Percentiles rank a stretch among this genome's conserved stretches.
These are phyloP conservation scores for Cyclina sinensis DNA, from an alignment of 1,140 invertebrate genomes.

Conservation along the genomic window DNA sequence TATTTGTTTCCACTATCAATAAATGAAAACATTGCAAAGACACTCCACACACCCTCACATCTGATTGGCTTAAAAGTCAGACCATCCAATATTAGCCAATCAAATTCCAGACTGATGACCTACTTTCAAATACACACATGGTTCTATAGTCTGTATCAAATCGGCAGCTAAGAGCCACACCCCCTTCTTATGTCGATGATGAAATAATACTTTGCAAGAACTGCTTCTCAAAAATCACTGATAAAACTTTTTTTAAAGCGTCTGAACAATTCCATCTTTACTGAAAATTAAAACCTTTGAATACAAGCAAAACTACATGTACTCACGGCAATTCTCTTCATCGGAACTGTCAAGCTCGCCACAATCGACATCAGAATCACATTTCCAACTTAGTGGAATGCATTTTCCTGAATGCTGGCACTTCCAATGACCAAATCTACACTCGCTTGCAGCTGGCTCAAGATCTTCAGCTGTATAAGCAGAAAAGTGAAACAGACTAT, in stretches of 20 bases:
- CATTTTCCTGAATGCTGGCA: conserved; percentile 34
- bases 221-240: no score
- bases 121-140: conserved; percentile 1
- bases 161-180: conserved; percentile 35
- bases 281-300: no score
- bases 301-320: no score
- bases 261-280: no score
- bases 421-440: conserved; percentile 31
- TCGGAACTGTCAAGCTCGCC: conserved; percentile 32
- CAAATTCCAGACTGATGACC: conserved; percentile 25
- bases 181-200: conserved; percentile 20
- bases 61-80: conserved; percentile 58
- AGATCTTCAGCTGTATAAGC: not conserved
- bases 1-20: not conserved
- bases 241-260: no score
- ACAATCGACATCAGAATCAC: conserved; percentile 58
- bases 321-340: conserved; percentile 63
- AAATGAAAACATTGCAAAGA: not conserved
- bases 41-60: conserved; percentile 12
- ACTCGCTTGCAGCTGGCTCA: not conserved
- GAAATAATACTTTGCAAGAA: no score
- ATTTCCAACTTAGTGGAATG: conserved; percentile 65
- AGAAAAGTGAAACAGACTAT: not conserved
- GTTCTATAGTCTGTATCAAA: conserved; percentile 52
- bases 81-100: conserved; percentile 59